phyloP scores from a whole-genome alignment of 2,888 invertebrate species.

The Catocala sponsa region DNA sequence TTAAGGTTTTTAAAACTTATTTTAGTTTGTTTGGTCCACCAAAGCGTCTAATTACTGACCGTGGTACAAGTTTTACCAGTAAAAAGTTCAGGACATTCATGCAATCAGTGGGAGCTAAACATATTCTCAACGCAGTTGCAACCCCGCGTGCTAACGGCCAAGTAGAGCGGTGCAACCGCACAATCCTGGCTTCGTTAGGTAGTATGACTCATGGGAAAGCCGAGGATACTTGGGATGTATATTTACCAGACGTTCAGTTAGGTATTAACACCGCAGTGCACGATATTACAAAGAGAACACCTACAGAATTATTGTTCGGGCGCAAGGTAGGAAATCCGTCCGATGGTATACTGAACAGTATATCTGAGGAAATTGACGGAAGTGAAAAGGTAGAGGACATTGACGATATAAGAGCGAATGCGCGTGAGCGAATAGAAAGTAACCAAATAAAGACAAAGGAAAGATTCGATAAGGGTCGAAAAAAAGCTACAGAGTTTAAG shows the following conservation, averaged over 20 bases:
- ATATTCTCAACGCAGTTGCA: too few species aligned
- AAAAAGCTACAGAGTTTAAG: background rate
- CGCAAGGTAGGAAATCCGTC: background rate
- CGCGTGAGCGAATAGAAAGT: background rate
- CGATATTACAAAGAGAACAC: slow-evolving; percentile 2
- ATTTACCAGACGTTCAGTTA: slow-evolving; percentile 7
- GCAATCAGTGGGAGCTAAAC: too few species aligned
- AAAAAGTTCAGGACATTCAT: too few species aligned
- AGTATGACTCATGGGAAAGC: too few species aligned
- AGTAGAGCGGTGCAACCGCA: too few species aligned
- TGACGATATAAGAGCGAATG: background rate
- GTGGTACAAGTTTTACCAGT: too few species aligned
- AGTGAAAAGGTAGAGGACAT: background rate
- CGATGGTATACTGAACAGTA: background rate
- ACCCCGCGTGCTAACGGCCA: too few species aligned
- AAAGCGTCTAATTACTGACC: too few species aligned
- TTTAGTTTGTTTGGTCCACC: too few species aligned
- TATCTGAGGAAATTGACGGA: background rate
- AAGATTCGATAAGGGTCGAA: background rate
- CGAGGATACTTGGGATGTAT: slow-evolving; percentile 11
- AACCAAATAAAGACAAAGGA: background rate
- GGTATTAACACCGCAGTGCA: slow-evolving; percentile 21
- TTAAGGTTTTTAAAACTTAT: too few species aligned
- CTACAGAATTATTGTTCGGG: background rate
- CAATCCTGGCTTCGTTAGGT: too few species aligned